Conservation (phyloP, 2,888 invertebrate genomes). For the Eudasyphora cyanicolor region DNA sequence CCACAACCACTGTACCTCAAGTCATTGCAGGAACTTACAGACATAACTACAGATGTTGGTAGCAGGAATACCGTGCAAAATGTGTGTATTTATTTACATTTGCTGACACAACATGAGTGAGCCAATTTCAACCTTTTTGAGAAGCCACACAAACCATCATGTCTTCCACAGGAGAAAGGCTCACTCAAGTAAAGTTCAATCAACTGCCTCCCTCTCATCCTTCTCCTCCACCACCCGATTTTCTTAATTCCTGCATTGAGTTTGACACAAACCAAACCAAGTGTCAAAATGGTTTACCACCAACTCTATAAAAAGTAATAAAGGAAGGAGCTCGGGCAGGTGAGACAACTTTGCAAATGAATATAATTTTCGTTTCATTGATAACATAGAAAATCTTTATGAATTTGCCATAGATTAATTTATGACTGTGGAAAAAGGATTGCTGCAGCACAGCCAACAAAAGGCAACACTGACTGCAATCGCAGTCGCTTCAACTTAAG, state of each 20-base stretch:
- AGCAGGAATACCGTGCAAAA: no score
- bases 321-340: background rate
- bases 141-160: conserved; percentile 7
- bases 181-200: conserved; percentile 7
- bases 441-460: background rate
- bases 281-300: conserved; percentile 6
- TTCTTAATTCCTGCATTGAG: no score
- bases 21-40: background rate
- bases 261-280: background rate
- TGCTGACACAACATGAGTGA: conserved; percentile 49
- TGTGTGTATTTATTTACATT: conserved; percentile 20
- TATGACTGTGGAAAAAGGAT: conserved; percentile 32
- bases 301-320: background rate
- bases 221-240: no score
- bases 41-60: background rate
- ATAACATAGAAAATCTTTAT: conserved; percentile 26
- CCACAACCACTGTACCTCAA: background rate
- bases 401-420: conserved; percentile 34
- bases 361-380: conserved; percentile 30
- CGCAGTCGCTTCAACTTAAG: background rate
- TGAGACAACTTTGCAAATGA: background rate
- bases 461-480: conserved; percentile 1
- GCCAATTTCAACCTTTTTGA: conserved; percentile 56
- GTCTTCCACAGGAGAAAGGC: conserved; percentile 1
- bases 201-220: background rate